Evolutionary conservation across 2,888 invertebrate genomes (phyloP).

Genomic region (Tipula unca): DNA sequence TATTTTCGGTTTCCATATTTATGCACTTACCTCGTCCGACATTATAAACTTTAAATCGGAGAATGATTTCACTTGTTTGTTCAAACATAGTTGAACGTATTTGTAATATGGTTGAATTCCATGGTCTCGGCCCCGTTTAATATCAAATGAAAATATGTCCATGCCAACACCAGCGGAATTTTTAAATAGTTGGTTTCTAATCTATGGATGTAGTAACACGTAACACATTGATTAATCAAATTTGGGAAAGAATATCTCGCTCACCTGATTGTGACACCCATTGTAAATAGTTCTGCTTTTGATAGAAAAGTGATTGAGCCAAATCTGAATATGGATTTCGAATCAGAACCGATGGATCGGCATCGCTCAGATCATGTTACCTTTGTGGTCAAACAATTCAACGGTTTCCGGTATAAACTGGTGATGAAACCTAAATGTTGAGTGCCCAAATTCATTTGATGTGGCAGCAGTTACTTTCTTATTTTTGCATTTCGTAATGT

Average conservation of each 20-base stretch:
- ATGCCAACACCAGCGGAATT: not conserved
- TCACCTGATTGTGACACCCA: not conserved
- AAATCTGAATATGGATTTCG: not conserved
- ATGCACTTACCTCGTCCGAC: not conserved
- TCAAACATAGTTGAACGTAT: not conserved
- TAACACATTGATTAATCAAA: not conserved
- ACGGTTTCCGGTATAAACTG: not conserved
- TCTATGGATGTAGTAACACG: not conserved
- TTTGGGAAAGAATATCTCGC: not conserved
- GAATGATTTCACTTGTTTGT: not conserved
- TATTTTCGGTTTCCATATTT: not conserved
- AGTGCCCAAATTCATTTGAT: not conserved
- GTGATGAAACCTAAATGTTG: not conserved
- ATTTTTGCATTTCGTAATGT: not conserved
- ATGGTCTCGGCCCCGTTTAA: not conserved
- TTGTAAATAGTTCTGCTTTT: not conserved
- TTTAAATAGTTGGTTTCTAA: not conserved
- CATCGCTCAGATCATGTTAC: not conserved
- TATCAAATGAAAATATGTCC: not conserved
- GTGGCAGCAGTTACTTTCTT: not conserved
- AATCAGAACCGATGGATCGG: not conserved
- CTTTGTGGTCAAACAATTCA: not conserved
- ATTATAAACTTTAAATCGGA: not conserved
- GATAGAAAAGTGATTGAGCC: not conserved
- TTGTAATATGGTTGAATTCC: not conserved